Evolutionary conservation across 2,888 invertebrate genomes (phyloP).

Genomic region (Synergus laeviventris): DNA sequence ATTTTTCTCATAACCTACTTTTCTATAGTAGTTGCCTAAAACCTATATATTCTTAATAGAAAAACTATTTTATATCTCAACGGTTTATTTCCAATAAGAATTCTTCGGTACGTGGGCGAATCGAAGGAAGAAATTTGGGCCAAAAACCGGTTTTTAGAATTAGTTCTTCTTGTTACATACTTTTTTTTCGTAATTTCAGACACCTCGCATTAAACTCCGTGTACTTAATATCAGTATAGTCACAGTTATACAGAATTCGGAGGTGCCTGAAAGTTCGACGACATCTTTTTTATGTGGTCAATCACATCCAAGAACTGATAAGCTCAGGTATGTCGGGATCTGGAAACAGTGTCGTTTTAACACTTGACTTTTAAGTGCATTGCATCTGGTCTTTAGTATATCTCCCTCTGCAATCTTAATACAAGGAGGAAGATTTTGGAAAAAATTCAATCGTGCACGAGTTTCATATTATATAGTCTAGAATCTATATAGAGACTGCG

Average conservation of each 20-base stretch:
- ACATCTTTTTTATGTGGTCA: slow-evolving; percentile 16
- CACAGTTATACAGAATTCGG: slow-evolving; percentile 27
- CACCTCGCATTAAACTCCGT: slow-evolving; percentile 8
- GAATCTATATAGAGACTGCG: too few species aligned
- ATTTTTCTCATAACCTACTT: not conserved
- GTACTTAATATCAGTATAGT: slow-evolving; percentile 22
- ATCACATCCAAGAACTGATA: slow-evolving; percentile 8
- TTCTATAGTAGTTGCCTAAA: not conserved
- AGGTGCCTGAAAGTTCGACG: slow-evolving; percentile 33
- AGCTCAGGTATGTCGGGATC: slow-evolving; percentile 1
- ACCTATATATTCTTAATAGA: not conserved
- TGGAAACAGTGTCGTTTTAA: slow-evolving; percentile 19
- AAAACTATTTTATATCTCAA: not conserved
- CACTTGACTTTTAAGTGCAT: slow-evolving; percentile 25
- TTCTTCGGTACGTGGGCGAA: slow-evolving; percentile 2
- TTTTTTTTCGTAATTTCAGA: slow-evolving; percentile 21
- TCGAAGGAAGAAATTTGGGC: not conserved
- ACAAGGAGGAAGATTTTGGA: not conserved
- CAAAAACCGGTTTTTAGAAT: slow-evolving; percentile 13
- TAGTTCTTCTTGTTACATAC: not conserved
- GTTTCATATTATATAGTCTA: not conserved
- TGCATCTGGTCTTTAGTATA: slow-evolving; percentile 1
- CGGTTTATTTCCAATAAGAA: not conserved
- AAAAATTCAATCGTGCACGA: not conserved
- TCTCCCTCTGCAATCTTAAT: not conserved